A percentile compares a stretch with the other conserved stretches of the same genome.
Evolutionary conservation across 1,140 invertebrate species (phyloP).

Genomic region (Ectropis grisescens): DNA sequence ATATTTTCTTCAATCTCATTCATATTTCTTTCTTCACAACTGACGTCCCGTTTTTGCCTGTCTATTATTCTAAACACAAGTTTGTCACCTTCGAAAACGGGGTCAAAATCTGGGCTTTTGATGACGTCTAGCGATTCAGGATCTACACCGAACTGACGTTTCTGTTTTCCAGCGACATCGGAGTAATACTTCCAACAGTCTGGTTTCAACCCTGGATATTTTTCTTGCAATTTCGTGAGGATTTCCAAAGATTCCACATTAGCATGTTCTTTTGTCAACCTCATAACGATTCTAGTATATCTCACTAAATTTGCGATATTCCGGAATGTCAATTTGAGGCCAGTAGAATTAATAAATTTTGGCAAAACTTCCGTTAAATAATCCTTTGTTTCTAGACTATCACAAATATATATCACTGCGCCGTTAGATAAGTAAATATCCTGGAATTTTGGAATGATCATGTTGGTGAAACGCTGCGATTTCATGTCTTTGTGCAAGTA

Average conservation of each 20-base stretch:
- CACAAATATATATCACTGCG: conserved; percentile 55
- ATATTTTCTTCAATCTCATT: conserved; percentile 16
- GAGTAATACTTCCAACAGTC: conserved; percentile 56
- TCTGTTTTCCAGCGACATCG: conserved; percentile 49
- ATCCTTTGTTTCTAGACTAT: conserved; percentile 55
- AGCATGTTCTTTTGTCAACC: conserved; percentile 36
- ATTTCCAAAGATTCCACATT: conserved; percentile 40
- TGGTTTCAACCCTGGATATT: conserved; percentile 38
- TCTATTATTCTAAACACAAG: conserved; percentile 46
- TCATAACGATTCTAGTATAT: conserved; percentile 48
- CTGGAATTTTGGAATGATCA: conserved; percentile 50
- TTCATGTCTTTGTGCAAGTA: conserved; percentile 51
- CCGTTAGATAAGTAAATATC: conserved; percentile 54
- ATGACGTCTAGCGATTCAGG: conserved; percentile 45
- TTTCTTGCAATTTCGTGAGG: conserved; percentile 25
- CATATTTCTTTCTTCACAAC: conserved; percentile 22
- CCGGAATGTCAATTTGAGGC: conserved; percentile 42
- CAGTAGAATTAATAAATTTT: conserved; percentile 42
- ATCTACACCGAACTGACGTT: conserved; percentile 50
- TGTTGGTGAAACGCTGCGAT: conserved; percentile 32
- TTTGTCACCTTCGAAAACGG: conserved; percentile 30
- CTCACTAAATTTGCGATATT: conserved; percentile 41
- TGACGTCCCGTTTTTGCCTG: conserved; percentile 37
- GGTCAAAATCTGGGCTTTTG: conserved; percentile 37
- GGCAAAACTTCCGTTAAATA: conserved; percentile 44